Evolutionary conservation across 1,140 invertebrate genomes (phyloP).

Genomic region (Phymorhynchus buccinoides): DNA sequence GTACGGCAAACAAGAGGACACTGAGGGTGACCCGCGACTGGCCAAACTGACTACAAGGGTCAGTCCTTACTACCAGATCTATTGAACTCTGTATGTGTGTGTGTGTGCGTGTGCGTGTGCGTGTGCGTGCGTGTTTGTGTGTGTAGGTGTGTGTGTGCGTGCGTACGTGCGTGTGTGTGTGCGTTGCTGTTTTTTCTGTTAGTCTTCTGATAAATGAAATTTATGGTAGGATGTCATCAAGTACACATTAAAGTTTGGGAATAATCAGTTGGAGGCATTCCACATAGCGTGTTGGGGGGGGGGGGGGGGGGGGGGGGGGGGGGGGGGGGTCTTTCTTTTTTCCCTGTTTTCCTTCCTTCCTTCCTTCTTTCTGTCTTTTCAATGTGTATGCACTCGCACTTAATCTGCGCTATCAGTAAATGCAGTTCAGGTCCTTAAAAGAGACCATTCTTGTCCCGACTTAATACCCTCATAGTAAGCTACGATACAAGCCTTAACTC

Average conservation of each 20-base stretch:
- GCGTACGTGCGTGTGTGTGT: neutral
- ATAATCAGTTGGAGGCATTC: neutral
- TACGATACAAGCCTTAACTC: too few relatives aligned
- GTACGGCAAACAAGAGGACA: constrained; percentile 71
- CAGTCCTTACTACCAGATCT: too few relatives aligned
- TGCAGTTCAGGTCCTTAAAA: too few relatives aligned
- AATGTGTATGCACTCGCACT: neutral
- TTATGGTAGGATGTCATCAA: too few relatives aligned
- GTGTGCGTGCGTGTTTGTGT: neutral
- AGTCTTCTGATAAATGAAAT: too few relatives aligned
- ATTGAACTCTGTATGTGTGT: too few relatives aligned
- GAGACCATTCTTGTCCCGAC: too few relatives aligned
- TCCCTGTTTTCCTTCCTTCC: neutral
- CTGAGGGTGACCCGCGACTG: constrained; percentile 62
- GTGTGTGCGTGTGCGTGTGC: neutral
- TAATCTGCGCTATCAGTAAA: too few relatives aligned
- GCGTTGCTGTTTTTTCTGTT: too few relatives aligned
- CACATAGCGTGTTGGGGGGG: too few relatives aligned
- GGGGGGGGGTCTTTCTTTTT: neutral
- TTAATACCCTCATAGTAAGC: too few relatives aligned
- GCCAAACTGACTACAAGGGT: constrained; percentile 70
- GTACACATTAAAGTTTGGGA: too few relatives aligned
- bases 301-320: neutral
- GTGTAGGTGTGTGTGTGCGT: neutral
- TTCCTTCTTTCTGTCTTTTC: neutral